phyloP scores from a whole-genome alignment of 2,888 invertebrate genomes.

The Eupithecia abbreviata region DNA sequence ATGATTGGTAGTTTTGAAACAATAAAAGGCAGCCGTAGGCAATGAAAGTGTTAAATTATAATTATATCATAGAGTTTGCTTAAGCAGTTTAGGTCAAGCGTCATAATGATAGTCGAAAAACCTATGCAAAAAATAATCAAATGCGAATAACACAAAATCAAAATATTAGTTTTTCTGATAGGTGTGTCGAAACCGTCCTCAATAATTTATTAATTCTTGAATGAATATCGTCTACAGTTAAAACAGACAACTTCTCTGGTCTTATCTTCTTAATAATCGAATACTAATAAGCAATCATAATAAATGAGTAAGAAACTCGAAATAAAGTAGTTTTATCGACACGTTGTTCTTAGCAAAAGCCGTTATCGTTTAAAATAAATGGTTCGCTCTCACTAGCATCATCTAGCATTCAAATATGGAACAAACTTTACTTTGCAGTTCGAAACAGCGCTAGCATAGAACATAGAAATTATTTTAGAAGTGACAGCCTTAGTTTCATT shows the following conservation, averaged over 20 bases:
- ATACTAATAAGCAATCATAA: not conserved
- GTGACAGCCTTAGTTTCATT: not conserved
- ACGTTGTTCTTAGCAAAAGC: slow-evolving; percentile 33
- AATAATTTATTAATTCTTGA: not conserved
- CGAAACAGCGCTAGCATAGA: not conserved
- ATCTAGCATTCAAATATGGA: slow-evolving; percentile 49
- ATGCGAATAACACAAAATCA: not conserved
- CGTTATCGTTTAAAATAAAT: slow-evolving; percentile 43
- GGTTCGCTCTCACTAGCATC: slow-evolving; percentile 34
- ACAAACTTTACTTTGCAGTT: slow-evolving; percentile 2
- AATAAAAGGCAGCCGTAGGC: too few relatives aligned
- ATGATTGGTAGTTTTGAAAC: too few relatives aligned
- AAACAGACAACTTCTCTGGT: not conserved
- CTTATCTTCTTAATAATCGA: slow-evolving; percentile 6
- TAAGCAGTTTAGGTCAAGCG: not conserved
- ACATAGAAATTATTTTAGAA: not conserved
- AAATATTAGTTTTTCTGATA: not conserved
- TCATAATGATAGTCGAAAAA: not conserved
- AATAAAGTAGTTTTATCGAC: slow-evolving; percentile 43
- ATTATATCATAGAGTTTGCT: not conserved
- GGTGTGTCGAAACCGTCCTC: not conserved
- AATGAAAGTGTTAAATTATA: too few relatives aligned
- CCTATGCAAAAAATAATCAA: not conserved
- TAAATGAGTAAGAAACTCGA: slow-evolving; percentile 21
- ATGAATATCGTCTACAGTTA: not conserved